phyloP scores from a whole-genome alignment of 2,888 invertebrate species.

The Pandemis cinnamomeana region DNA sequence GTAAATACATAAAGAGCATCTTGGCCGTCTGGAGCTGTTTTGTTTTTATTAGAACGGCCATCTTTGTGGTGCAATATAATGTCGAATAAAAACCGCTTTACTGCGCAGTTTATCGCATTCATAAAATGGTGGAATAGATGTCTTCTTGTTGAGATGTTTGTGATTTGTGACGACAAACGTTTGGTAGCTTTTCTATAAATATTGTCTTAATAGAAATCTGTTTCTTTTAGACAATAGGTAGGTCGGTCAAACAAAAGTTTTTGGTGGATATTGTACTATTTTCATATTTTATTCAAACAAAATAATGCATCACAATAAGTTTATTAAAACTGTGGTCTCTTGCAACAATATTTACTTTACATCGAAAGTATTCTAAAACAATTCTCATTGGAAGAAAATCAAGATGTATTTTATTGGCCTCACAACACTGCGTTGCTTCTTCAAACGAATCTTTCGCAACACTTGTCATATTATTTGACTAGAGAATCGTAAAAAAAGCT shows the following conservation, averaged over 20 bases:
- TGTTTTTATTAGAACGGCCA: constrained; percentile 35
- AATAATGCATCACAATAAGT: no score
- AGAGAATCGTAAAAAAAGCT: constrained; percentile 19
- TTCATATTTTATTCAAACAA: no score
- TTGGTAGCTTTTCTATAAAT: background rate
- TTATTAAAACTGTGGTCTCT: no score
- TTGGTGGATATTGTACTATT: no score
- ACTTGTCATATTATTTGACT: constrained; percentile 30
- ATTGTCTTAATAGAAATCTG: background rate
- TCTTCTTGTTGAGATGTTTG: constrained; percentile 26
- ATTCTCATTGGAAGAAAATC: background rate
- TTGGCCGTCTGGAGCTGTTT: constrained; percentile 27
- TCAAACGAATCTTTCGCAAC: background rate
- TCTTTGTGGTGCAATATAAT: constrained; percentile 39
- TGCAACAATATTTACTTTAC: background rate
- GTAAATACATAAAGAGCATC: constrained; percentile 28
- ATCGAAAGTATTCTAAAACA: background rate
- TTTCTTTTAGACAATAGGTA: background rate
- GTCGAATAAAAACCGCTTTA: constrained; percentile 38
- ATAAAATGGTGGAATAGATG: constrained; percentile 22
- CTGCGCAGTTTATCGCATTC: constrained; percentile 30
- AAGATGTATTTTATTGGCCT: background rate
- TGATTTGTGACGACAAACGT: background rate
- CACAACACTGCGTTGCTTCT: background rate
- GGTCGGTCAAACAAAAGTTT: no score